Percentiles rank a stretch among this genome's conserved stretches.
Conservation (phyloP, 2,888 invertebrate genomes). For the Luffia ferchaultella region DNA sequence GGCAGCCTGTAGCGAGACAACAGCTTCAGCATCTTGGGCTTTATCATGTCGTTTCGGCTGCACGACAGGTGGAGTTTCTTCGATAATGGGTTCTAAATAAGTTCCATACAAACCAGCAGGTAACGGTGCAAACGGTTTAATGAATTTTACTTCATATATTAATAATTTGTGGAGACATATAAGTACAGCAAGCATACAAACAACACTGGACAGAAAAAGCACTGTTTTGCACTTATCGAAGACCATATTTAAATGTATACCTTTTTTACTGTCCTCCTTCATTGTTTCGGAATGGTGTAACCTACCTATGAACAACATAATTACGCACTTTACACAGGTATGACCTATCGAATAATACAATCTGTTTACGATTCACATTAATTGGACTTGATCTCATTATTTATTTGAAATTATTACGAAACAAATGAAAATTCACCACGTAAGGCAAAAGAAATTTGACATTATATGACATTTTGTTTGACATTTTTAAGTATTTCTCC, state of each 20-base stretch:
- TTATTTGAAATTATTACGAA: constrained; percentile 34
- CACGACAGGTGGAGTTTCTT: constrained; percentile 23
- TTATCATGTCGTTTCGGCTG: constrained; percentile 25
- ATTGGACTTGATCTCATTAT: constrained; percentile 45
- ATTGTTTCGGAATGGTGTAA: constrained; percentile 33
- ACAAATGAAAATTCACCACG: constrained; percentile 52
- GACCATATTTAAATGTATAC: constrained; percentile 42
- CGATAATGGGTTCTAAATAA: constrained; percentile 38
- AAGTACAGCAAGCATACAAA: constrained; percentile 48
- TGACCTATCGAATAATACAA: constrained; percentile 27
- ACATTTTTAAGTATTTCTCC: too few relatives aligned
- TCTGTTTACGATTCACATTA: constrained; percentile 25
- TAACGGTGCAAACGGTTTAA: constrained; percentile 49
- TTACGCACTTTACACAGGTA: constrained; percentile 23
- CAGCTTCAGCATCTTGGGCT: constrained; percentile 72
- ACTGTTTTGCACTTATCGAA: constrained; percentile 50
- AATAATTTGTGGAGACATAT: constrained; percentile 46
- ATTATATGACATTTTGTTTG: neutral
- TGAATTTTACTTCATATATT: constrained; percentile 39
- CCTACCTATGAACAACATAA: constrained; percentile 53
- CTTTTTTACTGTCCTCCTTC: constrained; percentile 14
- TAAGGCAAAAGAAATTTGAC: constrained; percentile 28
- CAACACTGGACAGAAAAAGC: constrained; percentile 46
- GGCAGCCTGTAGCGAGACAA: constrained; percentile 85
- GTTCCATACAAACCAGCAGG: constrained; percentile 49